A percentile compares a stretch with the other conserved stretches of the same genome.
Conservation (phyloP, 2,888 invertebrate genomes). For the Phrixothrix hirtus region DNA sequence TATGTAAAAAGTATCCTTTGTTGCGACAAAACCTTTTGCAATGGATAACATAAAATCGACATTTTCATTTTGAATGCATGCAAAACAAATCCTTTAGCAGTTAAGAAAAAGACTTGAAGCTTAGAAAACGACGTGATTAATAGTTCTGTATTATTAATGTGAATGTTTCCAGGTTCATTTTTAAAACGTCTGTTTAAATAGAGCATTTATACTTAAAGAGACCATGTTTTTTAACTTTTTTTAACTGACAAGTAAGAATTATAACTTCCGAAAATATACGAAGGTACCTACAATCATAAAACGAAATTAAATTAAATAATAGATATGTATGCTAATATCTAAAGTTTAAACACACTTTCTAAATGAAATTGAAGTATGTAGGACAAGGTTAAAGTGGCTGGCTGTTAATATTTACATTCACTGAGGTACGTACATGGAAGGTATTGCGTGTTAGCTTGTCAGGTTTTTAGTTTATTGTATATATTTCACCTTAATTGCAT, state of each 20-base stretch:
- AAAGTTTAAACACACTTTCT: too few relatives aligned
- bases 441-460: slow-evolving; percentile 19
- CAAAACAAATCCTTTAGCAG: slow-evolving; percentile 14
- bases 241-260: too few relatives aligned
- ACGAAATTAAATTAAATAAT: too few relatives aligned
- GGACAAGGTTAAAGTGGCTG: slow-evolving; percentile 17
- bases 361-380: slow-evolving; percentile 23
- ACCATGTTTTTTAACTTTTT: slow-evolving; percentile 1
- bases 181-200: slow-evolving; percentile 12
- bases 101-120: slow-evolving; percentile 12
- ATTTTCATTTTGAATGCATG: slow-evolving; percentile 4
- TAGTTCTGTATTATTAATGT: slow-evolving; percentile 20
- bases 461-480: slow-evolving; percentile 9
- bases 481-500: neutral
- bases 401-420: neutral
- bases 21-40: slow-evolving; percentile 7
- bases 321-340: too few relatives aligned
- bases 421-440: slow-evolving; percentile 7
- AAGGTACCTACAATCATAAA: too few relatives aligned
- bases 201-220: slow-evolving; percentile 1
- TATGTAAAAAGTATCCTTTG: slow-evolving; percentile 9
- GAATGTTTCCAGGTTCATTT: slow-evolving; percentile 23
- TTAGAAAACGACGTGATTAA: slow-evolving; percentile 19
- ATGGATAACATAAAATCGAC: slow-evolving; percentile 6
- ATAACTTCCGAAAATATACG: too few relatives aligned